Evolutionary conservation across 1,140 invertebrate genomes (phyloP).

Genomic region (Dinoponera quadriceps): DNA sequence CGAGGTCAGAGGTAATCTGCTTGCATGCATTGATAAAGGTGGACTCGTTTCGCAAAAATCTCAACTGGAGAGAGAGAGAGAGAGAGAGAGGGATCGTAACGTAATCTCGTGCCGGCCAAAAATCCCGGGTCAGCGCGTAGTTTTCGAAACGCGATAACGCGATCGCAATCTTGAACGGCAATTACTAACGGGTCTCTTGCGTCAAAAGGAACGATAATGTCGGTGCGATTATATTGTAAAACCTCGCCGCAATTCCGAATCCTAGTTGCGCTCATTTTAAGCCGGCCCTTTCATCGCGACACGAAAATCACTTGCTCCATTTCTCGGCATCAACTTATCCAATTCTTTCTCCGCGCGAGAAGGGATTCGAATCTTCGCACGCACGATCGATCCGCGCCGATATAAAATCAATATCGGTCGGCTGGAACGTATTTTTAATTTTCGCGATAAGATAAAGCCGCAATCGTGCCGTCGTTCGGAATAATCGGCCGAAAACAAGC

Average conservation of each 20-base stretch:
- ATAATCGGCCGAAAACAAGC: conserved; percentile 16
- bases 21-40: conserved; percentile 26
- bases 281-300: no score
- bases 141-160: no score
- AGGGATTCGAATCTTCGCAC: not conserved
- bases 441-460: conserved; percentile 49
- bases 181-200: no score
- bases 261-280: no score
- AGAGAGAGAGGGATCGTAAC: not conserved
- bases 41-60: conserved; percentile 10
- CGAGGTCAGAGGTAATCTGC: conserved; percentile 55
- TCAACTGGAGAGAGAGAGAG: not conserved
- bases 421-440: conserved; percentile 33
- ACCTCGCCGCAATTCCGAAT: no score
- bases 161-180: no score
- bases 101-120: not conserved
- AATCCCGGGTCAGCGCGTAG: not conserved
- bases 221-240: no score
- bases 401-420: conserved; percentile 32
- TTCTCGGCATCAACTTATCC: no score
- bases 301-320: no score
- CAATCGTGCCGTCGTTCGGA: not conserved
- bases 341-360: no score
- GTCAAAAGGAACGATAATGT: no score
- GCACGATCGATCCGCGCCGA: not conserved